phyloP scores from a whole-genome alignment of 2,113 vertebrate species.

The Catharus bicknelli region DNA sequence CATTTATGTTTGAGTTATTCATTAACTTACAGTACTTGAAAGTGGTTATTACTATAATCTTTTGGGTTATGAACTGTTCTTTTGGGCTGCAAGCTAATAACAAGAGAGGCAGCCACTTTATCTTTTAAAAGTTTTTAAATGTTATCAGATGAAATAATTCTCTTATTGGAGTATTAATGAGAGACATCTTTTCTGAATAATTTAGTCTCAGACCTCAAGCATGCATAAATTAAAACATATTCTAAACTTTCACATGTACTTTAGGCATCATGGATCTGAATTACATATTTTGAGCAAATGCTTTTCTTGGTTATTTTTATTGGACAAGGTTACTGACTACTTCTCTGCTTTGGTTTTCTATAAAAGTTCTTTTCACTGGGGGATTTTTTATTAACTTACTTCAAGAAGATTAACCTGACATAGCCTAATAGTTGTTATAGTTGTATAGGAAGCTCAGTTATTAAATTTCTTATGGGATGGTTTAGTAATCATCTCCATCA shows the following conservation, averaged over 20 bases:
- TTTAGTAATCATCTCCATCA: neutral
- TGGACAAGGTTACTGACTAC: neutral
- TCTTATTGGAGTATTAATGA: neutral
- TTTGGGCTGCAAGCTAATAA: neutral
- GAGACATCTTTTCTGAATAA: neutral
- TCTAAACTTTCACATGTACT: neutral
- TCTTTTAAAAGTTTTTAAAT: neutral
- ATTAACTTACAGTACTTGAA: slow-evolving; percentile 21
- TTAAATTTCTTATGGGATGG: neutral
- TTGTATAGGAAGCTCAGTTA: neutral
- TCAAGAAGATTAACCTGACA: neutral
- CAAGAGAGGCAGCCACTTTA: neutral
- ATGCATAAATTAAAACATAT: neutral
- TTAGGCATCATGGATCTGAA: neutral
- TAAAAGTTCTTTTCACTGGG: neutral
- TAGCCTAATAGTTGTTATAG: neutral
- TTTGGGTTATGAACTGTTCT: slow-evolving; percentile 27
- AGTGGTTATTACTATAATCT: slow-evolving; percentile 11
- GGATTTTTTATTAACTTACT: neutral
- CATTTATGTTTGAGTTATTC: slow-evolving; percentile 40
- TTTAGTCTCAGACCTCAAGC: neutral
- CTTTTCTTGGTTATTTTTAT: neutral
- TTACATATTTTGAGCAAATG: neutral
- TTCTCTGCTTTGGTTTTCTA: neutral
- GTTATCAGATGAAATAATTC: neutral